Evolutionary conservation across 1,140 invertebrate genomes (phyloP).

Genomic region (Sycobia sp.): DNA sequence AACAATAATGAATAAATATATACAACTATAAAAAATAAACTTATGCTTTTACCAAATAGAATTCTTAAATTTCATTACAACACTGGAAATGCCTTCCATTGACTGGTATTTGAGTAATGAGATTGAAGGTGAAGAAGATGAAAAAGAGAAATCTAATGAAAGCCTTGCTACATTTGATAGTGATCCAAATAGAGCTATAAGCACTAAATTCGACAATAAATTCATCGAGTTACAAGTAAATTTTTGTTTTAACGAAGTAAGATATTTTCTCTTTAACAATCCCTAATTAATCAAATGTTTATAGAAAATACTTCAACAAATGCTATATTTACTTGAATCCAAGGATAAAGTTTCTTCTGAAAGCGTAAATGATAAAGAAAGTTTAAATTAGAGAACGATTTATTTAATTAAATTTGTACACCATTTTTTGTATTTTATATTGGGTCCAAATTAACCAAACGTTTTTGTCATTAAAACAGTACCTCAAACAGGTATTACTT

Average conservation of each 20-base stretch:
- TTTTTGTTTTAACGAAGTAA: conserved; percentile 1
- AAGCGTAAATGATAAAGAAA: not conserved
- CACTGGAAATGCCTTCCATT: conserved; percentile 8
- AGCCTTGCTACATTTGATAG: not conserved
- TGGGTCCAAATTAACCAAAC: too few species aligned
- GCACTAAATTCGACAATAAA: conserved; percentile 7
- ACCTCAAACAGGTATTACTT: too few species aligned
- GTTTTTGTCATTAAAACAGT: too few species aligned
- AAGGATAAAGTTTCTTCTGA: conserved; percentile 6
- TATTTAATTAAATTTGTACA: not conserved
- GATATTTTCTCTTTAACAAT: conserved; percentile 6
- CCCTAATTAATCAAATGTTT: conserved; percentile 1
- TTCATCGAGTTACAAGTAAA: conserved; percentile 26
- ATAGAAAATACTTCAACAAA: conserved; percentile 18
- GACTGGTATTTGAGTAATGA: conserved; percentile 2
- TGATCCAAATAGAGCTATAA: not conserved
- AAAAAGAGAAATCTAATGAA: too few species aligned
- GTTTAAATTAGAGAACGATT: conserved; percentile 3
- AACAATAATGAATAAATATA: not conserved
- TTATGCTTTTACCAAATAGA: not conserved
- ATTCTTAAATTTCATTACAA: conserved; percentile 10
- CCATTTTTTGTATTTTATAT: not conserved
- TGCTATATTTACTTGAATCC: not conserved
- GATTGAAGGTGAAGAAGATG: not conserved
- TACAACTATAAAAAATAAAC: not conserved